Evolutionary conservation across 2,113 vertebrate genomes (phyloP), one percentile per base, ranked within the genome.

Genomic region (Semicossyphus pulcher): DNA sequence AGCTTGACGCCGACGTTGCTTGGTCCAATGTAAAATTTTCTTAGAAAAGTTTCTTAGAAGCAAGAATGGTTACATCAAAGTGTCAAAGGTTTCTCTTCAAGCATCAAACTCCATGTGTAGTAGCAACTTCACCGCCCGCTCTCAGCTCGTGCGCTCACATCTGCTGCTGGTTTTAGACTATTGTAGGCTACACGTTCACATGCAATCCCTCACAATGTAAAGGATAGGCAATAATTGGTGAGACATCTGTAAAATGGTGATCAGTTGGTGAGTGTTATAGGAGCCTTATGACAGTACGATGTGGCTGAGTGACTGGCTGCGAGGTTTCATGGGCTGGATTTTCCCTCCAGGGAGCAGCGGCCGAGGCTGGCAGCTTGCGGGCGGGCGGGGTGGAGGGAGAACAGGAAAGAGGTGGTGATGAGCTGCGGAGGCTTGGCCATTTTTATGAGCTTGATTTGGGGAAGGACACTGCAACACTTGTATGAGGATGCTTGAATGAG

Each of bases 231-330:
- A 53, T 84, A 84, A 86, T 85, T 82, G 83, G n/a, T 28, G 10
- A 82, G 90, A 88, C 89, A 90, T 85, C 84, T 83, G 71, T 83
- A 85, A 89, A 91, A 86, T 68, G 54, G 23, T 76, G 72, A 88
- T 87, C 76, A 82, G 75, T 73, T 65, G 65, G 47, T 60, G 51
- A 76, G 81, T 48, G 77, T 81, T 89, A 83, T 54, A 61, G 66
- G 54, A 92, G 83, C 61, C 71, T 74, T 70, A 78, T 84, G 78
- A 81, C 59, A 54, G 66, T 39, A 49, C 25, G 63, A 78, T 57
- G 63, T 88, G 80, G 59, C 62, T 67, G 60, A 70, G 47, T 57
- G 59, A 72, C 64, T 53, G 49, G 45, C 53, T 59, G 64, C 34
- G 60, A 58, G 64, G 41, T 51, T 79, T 69, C 47, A 41, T 68